Evolutionary conservation across 2,113 vertebrate species (phyloP).

Genomic region (Noturus placidus): DNA sequence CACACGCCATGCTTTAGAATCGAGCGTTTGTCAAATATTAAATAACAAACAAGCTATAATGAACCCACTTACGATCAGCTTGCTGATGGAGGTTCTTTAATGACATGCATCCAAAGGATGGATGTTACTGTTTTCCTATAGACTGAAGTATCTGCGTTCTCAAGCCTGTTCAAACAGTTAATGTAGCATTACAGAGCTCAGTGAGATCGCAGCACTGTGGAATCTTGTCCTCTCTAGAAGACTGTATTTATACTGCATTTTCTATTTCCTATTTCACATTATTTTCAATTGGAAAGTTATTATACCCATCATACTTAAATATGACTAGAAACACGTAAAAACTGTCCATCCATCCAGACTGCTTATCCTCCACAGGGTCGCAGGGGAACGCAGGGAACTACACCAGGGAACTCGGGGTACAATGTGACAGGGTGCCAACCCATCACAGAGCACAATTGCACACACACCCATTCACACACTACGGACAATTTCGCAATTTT

Average conservation of each 20-base stretch:
- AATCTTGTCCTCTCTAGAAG: neutral
- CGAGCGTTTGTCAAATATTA: neutral
- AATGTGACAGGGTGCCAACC: no score
- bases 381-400: no score
- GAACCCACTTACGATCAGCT: neutral
- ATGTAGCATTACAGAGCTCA: neutral
- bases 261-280: no score
- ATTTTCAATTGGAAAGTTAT: neutral
- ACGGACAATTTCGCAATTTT: no score
- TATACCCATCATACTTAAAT: neutral
- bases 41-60: constrained; percentile 9
- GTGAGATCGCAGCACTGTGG: neutral
- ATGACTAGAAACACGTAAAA: neutral
- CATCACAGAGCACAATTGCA: no score
- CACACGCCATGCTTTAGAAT: constrained; percentile 1
- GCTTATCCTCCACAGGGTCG: no score
- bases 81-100: neutral
- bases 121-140: neutral
- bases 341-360: neutral
- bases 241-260: neutral
- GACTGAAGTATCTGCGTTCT: neutral
- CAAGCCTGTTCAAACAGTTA: neutral
- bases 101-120: neutral
- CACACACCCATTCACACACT: no score
- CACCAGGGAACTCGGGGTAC: no score